phyloP scores from a whole-genome alignment of 2,888 invertebrate species.

The Empis livida region DNA sequence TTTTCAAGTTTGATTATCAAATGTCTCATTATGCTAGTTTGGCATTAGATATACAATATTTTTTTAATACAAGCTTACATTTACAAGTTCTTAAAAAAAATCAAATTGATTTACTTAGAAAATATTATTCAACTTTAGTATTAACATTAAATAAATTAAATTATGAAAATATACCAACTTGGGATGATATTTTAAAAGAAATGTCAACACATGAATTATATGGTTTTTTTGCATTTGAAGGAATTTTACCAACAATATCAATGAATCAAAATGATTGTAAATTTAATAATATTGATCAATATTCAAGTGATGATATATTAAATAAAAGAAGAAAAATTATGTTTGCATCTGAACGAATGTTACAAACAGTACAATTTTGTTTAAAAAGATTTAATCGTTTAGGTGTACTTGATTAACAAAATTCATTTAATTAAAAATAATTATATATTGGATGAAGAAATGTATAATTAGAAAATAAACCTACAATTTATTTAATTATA shows the following conservation, averaged over 20 bases:
- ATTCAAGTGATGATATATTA: constrained; percentile 20
- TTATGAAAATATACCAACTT: constrained; percentile 18
- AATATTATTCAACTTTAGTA: constrained; percentile 10
- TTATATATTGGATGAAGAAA: too few species aligned
- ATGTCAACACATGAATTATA: constrained; percentile 20
- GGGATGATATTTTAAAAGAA: constrained; percentile 20
- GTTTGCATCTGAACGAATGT: constrained; percentile 21
- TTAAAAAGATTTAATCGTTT: constrained; percentile 24
- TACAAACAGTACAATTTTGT: constrained; percentile 22
- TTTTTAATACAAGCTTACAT: constrained; percentile 13
- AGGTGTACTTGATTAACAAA: constrained; percentile 20
- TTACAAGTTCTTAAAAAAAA: constrained; percentile 10
- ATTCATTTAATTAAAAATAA: too few species aligned
- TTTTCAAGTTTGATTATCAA: constrained; percentile 15
- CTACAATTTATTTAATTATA: too few species aligned
- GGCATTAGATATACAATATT: constrained; percentile 14
- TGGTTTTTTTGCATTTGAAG: constrained; percentile 25
- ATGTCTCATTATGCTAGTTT: constrained; percentile 12
- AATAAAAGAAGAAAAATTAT: constrained; percentile 19
- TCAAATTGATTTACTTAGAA: constrained; percentile 5
- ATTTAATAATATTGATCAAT: constrained; percentile 24
- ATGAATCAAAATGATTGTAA: constrained; percentile 22
- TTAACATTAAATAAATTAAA: constrained; percentile 10
- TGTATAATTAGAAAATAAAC: too few species aligned
- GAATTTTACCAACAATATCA: constrained; percentile 22